Percentiles rank a stretch among this genome's conserved stretches.
Evolutionary conservation across 2,797 vertebrate species (phyloP).

Genomic region (Pseudochirops cupreus): DNA sequence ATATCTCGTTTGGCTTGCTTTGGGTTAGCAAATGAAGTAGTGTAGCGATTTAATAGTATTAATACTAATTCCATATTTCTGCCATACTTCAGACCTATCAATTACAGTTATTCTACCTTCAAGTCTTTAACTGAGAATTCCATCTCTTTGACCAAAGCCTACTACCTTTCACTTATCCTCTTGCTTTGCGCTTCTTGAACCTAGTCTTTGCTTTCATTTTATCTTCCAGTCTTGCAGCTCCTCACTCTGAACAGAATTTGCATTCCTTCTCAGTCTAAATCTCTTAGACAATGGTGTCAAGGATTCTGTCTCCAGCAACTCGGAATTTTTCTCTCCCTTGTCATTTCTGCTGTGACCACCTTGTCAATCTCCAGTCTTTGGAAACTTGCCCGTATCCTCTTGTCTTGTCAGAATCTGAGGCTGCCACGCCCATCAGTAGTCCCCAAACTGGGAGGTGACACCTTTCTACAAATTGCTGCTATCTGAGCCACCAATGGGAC

Average conservation of each 20-base stretch:
- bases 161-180: not conserved
- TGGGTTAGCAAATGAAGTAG: constrained; percentile 43
- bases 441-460: not conserved
- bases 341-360: not conserved
- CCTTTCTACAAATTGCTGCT: not conserved
- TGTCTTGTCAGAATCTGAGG: not conserved
- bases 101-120: not conserved
- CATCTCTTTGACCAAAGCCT: not conserved
- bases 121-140: not conserved
- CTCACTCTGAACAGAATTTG: not conserved
- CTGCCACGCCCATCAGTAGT: not conserved
- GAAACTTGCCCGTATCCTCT: not conserved
- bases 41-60: constrained; percentile 38
- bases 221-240: not conserved
- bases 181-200: not conserved
- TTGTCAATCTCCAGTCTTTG: not conserved
- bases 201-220: not conserved
- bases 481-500: not conserved
- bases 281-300: not conserved
- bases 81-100: not conserved
- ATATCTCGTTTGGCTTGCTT: constrained; percentile 1
- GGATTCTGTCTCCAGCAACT: not conserved
- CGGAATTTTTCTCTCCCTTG: not conserved
- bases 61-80: not conserved
- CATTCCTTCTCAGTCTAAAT: not conserved